Evolutionary conservation across 2,113 vertebrate genomes (phyloP).

Genomic region (Seriola quinqueradiata): DNA sequence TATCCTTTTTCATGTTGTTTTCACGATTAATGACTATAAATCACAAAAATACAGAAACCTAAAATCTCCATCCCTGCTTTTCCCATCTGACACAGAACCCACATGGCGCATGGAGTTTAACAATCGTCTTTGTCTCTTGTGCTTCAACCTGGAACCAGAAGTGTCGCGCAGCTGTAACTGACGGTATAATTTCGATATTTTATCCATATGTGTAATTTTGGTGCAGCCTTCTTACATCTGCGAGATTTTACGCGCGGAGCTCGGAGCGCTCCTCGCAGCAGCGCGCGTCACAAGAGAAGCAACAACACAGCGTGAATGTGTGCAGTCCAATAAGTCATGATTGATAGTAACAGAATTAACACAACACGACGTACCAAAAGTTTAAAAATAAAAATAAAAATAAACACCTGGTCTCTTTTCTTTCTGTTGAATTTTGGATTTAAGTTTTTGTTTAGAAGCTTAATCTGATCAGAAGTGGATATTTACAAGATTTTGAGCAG

Average conservation of each 20-base stretch:
- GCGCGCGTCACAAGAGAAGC: not conserved
- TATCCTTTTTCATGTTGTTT: not conserved
- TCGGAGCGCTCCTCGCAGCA: not conserved
- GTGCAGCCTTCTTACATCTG: not conserved
- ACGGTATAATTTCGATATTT: not conserved
- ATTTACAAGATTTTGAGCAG: too few relatives aligned
- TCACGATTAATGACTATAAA: not conserved
- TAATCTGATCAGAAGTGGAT: too few relatives aligned
- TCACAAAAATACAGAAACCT: not conserved
- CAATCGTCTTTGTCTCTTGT: not conserved
- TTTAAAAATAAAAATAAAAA: not conserved
- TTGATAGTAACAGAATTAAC: not conserved
- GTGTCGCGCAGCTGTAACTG: not conserved
- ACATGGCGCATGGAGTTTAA: not conserved
- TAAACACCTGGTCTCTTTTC: too few relatives aligned
- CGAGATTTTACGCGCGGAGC: conserved; percentile 53
- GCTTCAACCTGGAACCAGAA: not conserved
- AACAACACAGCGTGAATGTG: not conserved
- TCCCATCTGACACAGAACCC: not conserved
- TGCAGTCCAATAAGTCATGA: not conserved
- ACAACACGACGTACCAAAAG: too few relatives aligned
- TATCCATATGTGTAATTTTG: not conserved
- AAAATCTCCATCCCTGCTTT: not conserved
- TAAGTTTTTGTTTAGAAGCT: too few relatives aligned
- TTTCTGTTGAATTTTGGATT: too few relatives aligned